Percentiles rank a stretch among this genome's conserved stretches.
phyloP scores from a whole-genome alignment of 1,140 invertebrate species.

The Adelges cooleyi region DNA sequence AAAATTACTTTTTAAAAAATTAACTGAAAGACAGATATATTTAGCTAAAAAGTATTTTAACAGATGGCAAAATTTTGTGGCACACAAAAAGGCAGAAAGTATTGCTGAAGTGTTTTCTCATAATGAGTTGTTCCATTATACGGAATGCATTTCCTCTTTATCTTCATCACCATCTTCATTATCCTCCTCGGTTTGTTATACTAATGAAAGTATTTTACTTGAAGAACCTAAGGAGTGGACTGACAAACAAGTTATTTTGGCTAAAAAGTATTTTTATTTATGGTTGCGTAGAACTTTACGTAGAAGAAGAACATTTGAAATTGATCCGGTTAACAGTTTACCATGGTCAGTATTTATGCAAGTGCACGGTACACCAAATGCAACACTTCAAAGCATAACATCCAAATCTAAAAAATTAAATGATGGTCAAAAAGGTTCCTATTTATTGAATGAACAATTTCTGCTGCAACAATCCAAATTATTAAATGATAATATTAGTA shows the following conservation, averaged over 20 bases:
- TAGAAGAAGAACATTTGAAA: neutral
- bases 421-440: too few species aligned
- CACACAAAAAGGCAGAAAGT: neutral
- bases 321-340: neutral
- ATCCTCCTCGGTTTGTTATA: neutral
- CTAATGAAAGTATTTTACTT: neutral
- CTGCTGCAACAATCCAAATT: too few species aligned
- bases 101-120: neutral
- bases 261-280: slow-evolving; percentile 11
- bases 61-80: neutral
- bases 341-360: slow-evolving; percentile 12
- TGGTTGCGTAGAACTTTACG: slow-evolving; percentile 2
- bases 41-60: slow-evolving; percentile 1
- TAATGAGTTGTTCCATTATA: neutral
- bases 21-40: neutral
- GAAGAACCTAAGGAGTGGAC: neutral
- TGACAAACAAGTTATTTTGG: neutral
- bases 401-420: too few species aligned
- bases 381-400: neutral
- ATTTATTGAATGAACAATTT: too few species aligned
- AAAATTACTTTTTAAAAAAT: neutral
- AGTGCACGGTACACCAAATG: slow-evolving; percentile 10
- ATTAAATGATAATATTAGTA: neutral
- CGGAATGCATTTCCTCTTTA: slow-evolving; percentile 5
- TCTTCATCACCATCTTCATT: neutral